Evolutionary conservation across 2,888 invertebrate genomes (phyloP).

Genomic region (Apantesis nais): DNA sequence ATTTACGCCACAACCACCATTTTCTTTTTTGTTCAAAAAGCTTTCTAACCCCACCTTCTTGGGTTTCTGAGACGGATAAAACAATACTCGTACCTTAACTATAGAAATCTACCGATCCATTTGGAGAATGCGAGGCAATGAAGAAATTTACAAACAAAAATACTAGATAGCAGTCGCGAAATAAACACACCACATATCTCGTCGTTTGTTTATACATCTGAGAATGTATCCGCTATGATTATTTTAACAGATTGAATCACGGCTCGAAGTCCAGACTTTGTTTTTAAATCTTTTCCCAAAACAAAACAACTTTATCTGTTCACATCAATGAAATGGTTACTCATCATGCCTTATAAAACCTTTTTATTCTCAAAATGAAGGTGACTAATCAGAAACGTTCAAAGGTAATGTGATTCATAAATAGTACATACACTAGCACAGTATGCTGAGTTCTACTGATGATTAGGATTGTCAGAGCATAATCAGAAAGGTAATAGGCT

Average conservation of each 20-base stretch:
- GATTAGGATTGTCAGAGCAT: background rate
- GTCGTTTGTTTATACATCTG: constrained; percentile 26
- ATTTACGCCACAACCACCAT: too few relatives aligned
- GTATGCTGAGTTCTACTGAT: background rate
- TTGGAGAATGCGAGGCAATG: too few relatives aligned
- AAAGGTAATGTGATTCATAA: background rate
- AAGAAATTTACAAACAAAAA: too few relatives aligned
- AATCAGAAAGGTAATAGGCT: background rate
- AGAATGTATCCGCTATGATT: constrained; percentile 30
- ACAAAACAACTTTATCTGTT: background rate
- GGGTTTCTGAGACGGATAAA: too few relatives aligned
- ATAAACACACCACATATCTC: too few relatives aligned
- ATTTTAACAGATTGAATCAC: constrained; percentile 35
- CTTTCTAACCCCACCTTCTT: too few relatives aligned
- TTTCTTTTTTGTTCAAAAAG: too few relatives aligned
- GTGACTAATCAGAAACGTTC: background rate
- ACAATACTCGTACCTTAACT: too few relatives aligned
- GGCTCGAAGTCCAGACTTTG: constrained; percentile 31
- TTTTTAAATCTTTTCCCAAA: constrained; percentile 22
- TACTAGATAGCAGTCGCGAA: too few relatives aligned
- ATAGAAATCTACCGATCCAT: too few relatives aligned
- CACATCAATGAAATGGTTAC: constrained; percentile 20
- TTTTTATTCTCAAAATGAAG: background rate
- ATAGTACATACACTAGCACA: background rate
- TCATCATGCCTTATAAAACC: constrained; percentile 15